phyloP scores from a whole-genome alignment of 2,113 vertebrate genomes.

The Macrotis lagotis region DNA sequence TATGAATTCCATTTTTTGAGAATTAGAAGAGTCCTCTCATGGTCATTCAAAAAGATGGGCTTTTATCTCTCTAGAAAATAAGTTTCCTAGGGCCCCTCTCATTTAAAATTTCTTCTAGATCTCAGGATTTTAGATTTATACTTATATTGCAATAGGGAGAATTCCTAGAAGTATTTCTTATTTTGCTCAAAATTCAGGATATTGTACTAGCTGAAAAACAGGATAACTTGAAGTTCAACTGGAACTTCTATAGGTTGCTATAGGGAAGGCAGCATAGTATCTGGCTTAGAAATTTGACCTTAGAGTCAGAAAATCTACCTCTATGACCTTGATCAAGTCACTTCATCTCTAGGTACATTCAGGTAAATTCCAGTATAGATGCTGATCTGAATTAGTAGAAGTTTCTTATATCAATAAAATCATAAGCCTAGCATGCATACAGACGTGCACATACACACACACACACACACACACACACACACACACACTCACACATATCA shows the following conservation, averaged over 20 bases:
- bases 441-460: neutral
- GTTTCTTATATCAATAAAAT: neutral
- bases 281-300: neutral
- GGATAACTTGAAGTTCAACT: neutral
- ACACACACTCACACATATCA: neutral
- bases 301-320: neutral
- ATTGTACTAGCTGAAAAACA: neutral
- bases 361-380: neutral
- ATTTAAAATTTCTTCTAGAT: slow-evolving; percentile 28
- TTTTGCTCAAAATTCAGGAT: slow-evolving; percentile 49
- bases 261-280: neutral
- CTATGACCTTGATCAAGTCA: neutral
- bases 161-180: neutral
- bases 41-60: neutral
- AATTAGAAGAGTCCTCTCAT: neutral
- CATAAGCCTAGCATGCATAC: neutral
- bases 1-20: neutral
- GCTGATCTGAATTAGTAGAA: neutral
- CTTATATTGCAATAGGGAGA: neutral
- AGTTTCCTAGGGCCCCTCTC: neutral
- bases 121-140: neutral
- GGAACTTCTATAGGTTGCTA: neutral
- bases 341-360: neutral
- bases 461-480: neutral
- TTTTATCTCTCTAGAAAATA: neutral